These are phyloP conservation scores for Spatulosminthurus flaviceps DNA, from an alignment of 2,888 invertebrate species.

Conservation along the genomic window DNA sequence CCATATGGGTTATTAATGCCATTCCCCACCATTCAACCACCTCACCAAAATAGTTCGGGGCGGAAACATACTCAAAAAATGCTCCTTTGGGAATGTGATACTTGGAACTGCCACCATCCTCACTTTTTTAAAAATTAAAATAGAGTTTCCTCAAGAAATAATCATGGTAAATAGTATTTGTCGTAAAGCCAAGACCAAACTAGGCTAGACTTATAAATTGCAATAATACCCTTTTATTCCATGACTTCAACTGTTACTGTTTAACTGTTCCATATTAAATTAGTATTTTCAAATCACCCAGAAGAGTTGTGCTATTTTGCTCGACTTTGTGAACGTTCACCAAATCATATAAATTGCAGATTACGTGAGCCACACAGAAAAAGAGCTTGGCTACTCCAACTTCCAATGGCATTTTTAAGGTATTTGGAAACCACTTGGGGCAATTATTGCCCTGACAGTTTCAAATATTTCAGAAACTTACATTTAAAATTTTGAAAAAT, in stretches of 20 bases:
- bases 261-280: background rate
- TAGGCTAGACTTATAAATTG: background rate
- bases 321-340: background rate
- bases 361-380: background rate
- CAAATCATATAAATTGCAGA: background rate
- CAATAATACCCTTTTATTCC: no score
- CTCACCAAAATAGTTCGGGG: background rate
- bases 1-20: background rate
- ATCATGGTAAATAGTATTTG: background rate
- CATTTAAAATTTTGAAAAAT: no score
- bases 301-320: background rate
- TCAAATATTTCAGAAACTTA: no score
- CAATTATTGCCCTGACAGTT: background rate
- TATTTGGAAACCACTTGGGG: background rate
- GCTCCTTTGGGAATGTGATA: background rate
- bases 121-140: background rate
- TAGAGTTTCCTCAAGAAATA: background rate
- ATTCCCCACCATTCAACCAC: background rate
- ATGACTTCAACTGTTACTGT: no score
- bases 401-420: background rate
- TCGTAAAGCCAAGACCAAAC: background rate
- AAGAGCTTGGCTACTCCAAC: background rate
- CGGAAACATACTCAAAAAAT: background rate
- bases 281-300: background rate
- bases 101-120: background rate